These are phyloP conservation scores for Vireo griseus DNA, from an alignment of 2,797 vertebrate genomes.

Conservation along the genomic window DNA sequence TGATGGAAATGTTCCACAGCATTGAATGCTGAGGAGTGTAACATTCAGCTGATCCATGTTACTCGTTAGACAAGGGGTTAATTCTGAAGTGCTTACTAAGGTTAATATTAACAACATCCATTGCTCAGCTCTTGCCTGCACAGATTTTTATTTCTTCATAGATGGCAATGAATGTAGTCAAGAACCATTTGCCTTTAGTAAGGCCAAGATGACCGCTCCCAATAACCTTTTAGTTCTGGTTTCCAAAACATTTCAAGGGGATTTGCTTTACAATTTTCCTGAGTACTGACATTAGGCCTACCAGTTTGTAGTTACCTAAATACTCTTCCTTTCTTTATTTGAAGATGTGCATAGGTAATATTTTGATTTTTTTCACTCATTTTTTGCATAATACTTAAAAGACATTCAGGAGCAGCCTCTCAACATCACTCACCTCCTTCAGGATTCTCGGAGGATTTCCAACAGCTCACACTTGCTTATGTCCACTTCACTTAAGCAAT, in stretches of 20 bases:
- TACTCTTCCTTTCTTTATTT: not conserved
- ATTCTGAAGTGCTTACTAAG: not conserved
- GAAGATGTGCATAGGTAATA: rapidly evolving
- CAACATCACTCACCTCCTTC: not conserved
- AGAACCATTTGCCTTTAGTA: not conserved
- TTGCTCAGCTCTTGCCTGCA: not conserved
- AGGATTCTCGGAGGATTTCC: not conserved
- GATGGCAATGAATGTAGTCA: not conserved
- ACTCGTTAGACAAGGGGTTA: not conserved
- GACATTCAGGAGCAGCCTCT: not conserved
- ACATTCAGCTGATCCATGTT: not conserved
- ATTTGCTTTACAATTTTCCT: not conserved
- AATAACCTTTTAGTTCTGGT: not conserved
- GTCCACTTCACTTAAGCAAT: not conserved
- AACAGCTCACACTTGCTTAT: not conserved
- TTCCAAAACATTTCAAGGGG: not conserved
- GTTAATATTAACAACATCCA: not conserved
- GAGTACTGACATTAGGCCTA: not conserved
- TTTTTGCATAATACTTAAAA: not conserved
- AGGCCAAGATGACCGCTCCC: not conserved
- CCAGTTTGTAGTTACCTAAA: not conserved
- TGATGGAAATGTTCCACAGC: not conserved
- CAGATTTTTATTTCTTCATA: not conserved
- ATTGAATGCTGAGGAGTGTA: not conserved
- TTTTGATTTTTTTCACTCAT: not conserved